Evolutionary conservation across 2,888 invertebrate species (phyloP), one percentile per base, ranked within the genome.

Genomic region (Galeruca laticollis): DNA sequence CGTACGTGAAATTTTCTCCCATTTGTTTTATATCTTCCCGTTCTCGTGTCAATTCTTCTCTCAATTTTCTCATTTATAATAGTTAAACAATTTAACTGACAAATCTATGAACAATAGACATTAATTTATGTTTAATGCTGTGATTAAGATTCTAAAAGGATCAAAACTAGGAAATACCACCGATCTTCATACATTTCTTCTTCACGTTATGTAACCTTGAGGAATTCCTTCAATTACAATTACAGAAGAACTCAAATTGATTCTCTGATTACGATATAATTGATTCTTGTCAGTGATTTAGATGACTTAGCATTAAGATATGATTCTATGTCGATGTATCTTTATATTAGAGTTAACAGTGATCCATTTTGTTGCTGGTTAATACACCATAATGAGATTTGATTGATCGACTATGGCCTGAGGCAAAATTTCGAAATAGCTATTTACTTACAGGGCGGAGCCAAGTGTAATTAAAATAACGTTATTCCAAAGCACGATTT

Each of bases 291-390:
- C 66, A 69, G 62, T 52, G 47, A 62, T 73, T 66, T 61, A 68
- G 68, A 70, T 65, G 71, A 68, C 69, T 60, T 54, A 20, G 69
- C 68, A 69, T 73, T 71, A 73, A 71, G 51, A 61, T 68, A 68
- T 63, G 68, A 71, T 68, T 68, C 67, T 37, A 60, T 54, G 57
- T 51, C 43, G 63, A 43, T 64, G 35, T 57, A 43, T 54, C 60
- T 66, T 67, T 62, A 54, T 56, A 65, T 65, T 68, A 33, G 31
- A 47, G 35, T 69, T 43, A 52, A 71, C 69, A 56, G 62, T 64
- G 64, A 72, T 68, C 61, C 67, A 56, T 43, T 71, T 73, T 71
- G 66, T 69, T 56, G 54, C 61, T 60, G 47, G 60, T 60, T 60
- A 37, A 63, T 72, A 64, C 67, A 47, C 54, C 68, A 64, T 70